Evolutionary conservation across 2,888 invertebrate species (phyloP).

Genomic region (Lagria hirta): DNA sequence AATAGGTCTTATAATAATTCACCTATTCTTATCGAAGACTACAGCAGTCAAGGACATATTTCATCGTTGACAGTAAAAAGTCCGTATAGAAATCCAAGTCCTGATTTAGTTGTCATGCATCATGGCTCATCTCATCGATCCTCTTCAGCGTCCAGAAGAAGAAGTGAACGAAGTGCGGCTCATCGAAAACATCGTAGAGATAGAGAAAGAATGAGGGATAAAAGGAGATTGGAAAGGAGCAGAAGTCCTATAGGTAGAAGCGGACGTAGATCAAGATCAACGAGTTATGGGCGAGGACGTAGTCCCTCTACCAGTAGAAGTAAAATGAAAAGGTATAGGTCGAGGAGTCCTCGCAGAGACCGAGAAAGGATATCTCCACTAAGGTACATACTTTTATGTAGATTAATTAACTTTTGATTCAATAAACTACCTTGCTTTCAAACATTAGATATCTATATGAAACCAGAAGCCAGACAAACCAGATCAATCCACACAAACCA

Average conservation of each 20-base stretch:
- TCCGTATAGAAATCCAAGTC: conserved; percentile 49
- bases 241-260: conserved; percentile 63
- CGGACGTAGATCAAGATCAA: conserved; percentile 56
- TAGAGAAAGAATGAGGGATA: conserved; percentile 56
- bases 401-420: conserved; percentile 2
- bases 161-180: conserved; percentile 13
- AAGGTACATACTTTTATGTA: too few relatives aligned
- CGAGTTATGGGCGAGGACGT: conserved; percentile 55
- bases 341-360: conserved; percentile 54
- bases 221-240: conserved; percentile 60
- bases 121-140: conserved; percentile 41
- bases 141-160: conserved; percentile 51
- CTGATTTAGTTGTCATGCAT: conserved; percentile 41
- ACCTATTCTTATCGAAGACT: conserved; percentile 43
- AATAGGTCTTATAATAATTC: conserved; percentile 37
- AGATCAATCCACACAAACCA: too few relatives aligned
- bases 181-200: conserved; percentile 54
- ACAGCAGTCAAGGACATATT: conserved; percentile 19
- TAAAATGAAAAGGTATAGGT: conserved; percentile 56
- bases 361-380: conserved; percentile 36
- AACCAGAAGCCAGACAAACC: too few relatives aligned
- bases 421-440: too few relatives aligned
- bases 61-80: conserved; percentile 41
- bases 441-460: too few relatives aligned
- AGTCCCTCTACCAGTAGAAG: conserved; percentile 48